phyloP scores from a whole-genome alignment of 1,140 invertebrate species.

The Heliconius hermathena region DNA sequence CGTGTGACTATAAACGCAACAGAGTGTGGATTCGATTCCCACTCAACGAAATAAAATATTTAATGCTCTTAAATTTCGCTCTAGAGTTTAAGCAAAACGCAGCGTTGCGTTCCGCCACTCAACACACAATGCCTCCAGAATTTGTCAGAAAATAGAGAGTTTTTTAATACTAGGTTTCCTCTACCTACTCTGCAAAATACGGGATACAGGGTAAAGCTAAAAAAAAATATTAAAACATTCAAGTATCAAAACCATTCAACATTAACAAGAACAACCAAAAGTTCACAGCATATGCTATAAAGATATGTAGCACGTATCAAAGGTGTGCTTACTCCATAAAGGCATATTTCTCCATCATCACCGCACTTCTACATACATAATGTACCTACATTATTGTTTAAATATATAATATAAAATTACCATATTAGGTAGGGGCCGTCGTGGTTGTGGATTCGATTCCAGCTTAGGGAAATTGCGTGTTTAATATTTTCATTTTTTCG shows the following conservation, averaged over 20 bases:
- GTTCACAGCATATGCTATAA: neutral
- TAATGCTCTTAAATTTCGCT: too few relatives aligned
- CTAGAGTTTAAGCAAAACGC: too few relatives aligned
- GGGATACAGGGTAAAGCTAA: neutral
- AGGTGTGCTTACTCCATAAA: conserved; percentile 6
- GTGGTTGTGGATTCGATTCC: too few relatives aligned
- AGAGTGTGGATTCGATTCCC: too few relatives aligned
- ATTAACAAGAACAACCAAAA: neutral
- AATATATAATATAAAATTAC: neutral
- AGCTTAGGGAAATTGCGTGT: too few relatives aligned
- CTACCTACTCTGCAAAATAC: neutral
- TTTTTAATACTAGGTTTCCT: neutral
- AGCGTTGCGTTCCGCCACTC: too few relatives aligned
- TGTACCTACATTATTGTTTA: neutral
- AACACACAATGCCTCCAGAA: too few relatives aligned
- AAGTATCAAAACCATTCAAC: neutral
- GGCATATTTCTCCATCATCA: conserved; percentile 5
- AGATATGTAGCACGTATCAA: neutral
- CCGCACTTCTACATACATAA: neutral
- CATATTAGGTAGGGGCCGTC: neutral
- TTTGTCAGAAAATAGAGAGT: neutral
- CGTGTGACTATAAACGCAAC: too few relatives aligned
- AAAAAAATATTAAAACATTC: neutral
- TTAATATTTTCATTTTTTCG: too few relatives aligned
- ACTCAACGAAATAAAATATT: too few relatives aligned